Evolutionary conservation across 2,113 vertebrate species (phyloP).

Genomic region (Rhagologus leucostigma): DNA sequence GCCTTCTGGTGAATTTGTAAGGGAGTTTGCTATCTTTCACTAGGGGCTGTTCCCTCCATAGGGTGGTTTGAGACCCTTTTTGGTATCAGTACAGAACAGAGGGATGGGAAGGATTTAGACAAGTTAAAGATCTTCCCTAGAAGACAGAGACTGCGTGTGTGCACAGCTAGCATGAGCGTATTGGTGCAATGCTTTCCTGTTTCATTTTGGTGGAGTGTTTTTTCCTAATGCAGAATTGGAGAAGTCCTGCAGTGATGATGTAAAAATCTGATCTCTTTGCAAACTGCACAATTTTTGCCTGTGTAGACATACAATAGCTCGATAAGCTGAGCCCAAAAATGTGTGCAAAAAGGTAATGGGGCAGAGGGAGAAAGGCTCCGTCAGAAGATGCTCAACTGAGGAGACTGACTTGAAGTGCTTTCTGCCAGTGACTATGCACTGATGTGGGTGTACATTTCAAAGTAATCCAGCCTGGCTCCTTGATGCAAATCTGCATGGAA

Average conservation of each 20-base stretch:
- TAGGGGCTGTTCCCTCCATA: not conserved
- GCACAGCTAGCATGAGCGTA: not conserved
- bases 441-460: not conserved
- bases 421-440: not conserved
- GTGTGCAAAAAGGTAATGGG: not conserved
- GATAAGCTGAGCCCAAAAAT: not conserved
- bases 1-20: not conserved
- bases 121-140: not conserved
- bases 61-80: not conserved
- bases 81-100: not conserved
- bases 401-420: not conserved
- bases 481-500: not conserved
- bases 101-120: not conserved
- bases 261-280: not conserved
- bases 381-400: not conserved
- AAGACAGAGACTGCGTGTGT: not conserved
- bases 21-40: not conserved
- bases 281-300: not conserved
- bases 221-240: not conserved
- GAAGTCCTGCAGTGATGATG: not conserved
- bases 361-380: not conserved
- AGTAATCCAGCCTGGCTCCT: not conserved
- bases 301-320: not conserved
- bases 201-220: not conserved
- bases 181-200: not conserved